A percentile compares a stretch with the other conserved stretches of the same genome.
phyloP scores from a whole-genome alignment of 2,797 vertebrate species.

The Geotrypetes seraphini region DNA sequence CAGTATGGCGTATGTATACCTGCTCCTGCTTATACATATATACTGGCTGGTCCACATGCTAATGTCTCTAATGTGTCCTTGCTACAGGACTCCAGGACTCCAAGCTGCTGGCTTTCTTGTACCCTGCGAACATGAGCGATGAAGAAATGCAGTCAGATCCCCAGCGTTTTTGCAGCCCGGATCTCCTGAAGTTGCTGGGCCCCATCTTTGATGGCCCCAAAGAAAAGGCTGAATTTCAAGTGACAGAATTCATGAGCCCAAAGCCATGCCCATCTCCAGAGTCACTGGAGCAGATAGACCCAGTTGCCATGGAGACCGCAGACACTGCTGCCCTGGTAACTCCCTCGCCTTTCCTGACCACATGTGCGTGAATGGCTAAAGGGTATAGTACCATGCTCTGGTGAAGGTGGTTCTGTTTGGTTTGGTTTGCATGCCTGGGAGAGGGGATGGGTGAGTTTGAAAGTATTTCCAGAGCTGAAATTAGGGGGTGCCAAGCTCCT shows the following conservation, averaged over 20 bases:
- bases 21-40: not conserved
- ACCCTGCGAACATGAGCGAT: constrained; percentile 34
- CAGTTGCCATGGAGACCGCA: not conserved
- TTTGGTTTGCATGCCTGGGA: too few relatives aligned
- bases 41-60: not conserved
- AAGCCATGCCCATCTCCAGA: not conserved
- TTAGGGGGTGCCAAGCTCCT: too few relatives aligned
- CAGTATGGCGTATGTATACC: not conserved
- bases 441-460: too few relatives aligned
- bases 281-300: accelerated
- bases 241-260: not conserved
- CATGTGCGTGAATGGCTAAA: too few relatives aligned
- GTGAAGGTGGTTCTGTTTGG: too few relatives aligned
- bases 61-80: constrained; percentile 28
- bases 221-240: not conserved
- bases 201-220: constrained; percentile 60
- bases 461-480: too few relatives aligned
- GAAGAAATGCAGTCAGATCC: constrained; percentile 41
- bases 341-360: too few relatives aligned
- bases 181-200: constrained; percentile 60
- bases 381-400: too few relatives aligned
- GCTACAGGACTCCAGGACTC: too few relatives aligned
- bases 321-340: not conserved
- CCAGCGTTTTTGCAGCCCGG: constrained; percentile 65
- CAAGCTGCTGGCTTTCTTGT: constrained; percentile 34